Conservation (phyloP, 1,140 invertebrate genomes). For the Tetragnatha versicolor region DNA sequence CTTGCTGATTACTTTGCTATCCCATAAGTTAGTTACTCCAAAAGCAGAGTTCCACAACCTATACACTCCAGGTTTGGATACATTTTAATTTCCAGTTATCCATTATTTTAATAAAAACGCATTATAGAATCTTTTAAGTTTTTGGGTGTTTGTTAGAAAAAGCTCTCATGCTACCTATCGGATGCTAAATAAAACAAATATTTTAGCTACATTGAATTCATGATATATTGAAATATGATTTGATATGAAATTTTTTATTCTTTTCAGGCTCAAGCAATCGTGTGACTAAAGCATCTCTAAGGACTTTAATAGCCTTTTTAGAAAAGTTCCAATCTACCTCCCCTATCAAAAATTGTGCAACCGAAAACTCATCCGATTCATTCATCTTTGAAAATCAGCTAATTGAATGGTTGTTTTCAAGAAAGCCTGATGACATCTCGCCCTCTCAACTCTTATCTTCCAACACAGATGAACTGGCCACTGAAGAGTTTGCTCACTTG, state of each 20-base stretch:
- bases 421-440: conserved; percentile 21
- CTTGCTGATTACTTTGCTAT: conserved; percentile 10
- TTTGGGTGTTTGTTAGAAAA: neutral
- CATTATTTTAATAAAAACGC: too few relatives aligned
- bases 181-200: neutral
- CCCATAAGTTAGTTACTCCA: conserved; percentile 14
- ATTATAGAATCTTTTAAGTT: neutral
- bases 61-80: conserved; percentile 23
- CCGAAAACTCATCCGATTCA: neutral
- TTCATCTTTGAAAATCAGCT: conserved; percentile 29
- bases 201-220: neutral
- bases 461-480: neutral
- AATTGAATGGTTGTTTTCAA: conserved; percentile 39
- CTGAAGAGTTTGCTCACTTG: conserved; percentile 24
- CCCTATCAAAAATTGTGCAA: neutral
- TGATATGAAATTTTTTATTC: neutral
- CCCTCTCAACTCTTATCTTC: conserved; percentile 20
- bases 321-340: neutral
- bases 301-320: conserved; percentile 2
- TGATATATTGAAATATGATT: neutral
- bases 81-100: neutral
- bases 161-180: neutral
- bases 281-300: conserved; percentile 19
- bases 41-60: conserved; percentile 34
- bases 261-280: conserved; percentile 29